These are phyloP conservation scores for Tangara arthus DNA, from an alignment of 2,797 vertebrate genomes.

Conservation along the genomic window DNA sequence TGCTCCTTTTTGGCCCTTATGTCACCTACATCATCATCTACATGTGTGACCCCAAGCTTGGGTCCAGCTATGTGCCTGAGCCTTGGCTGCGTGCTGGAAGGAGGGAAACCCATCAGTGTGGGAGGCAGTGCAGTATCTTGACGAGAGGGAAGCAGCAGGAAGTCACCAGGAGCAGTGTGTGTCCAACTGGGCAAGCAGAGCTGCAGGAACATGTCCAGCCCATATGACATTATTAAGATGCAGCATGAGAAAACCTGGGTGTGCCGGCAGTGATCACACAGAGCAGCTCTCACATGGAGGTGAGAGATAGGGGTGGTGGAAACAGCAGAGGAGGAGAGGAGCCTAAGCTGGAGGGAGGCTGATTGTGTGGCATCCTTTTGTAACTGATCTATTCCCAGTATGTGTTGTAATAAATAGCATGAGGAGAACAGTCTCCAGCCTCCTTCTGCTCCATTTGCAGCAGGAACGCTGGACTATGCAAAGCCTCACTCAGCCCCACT, in stretches of 20 bases:
- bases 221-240: background rate
- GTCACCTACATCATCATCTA: background rate
- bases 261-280: rapidly evolving
- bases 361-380: background rate
- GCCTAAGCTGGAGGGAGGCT: background rate
- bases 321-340: background rate
- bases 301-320: background rate
- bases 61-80: rapidly evolving
- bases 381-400: background rate
- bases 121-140: background rate
- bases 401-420: background rate
- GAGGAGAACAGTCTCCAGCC: background rate
- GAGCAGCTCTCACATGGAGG: background rate
- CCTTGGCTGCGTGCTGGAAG: background rate
- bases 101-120: background rate
- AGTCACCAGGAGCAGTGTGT: background rate
- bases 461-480: background rate
- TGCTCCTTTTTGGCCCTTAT: background rate
- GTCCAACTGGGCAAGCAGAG: background rate
- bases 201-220: background rate
- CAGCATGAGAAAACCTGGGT: background rate
- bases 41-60: rapidly evolving
- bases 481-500: background rate
- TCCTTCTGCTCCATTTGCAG: background rate
- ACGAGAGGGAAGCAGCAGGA: background rate